Conservation (phyloP, 2,113 vertebrate species). For the Arothron firmamentum region DNA sequence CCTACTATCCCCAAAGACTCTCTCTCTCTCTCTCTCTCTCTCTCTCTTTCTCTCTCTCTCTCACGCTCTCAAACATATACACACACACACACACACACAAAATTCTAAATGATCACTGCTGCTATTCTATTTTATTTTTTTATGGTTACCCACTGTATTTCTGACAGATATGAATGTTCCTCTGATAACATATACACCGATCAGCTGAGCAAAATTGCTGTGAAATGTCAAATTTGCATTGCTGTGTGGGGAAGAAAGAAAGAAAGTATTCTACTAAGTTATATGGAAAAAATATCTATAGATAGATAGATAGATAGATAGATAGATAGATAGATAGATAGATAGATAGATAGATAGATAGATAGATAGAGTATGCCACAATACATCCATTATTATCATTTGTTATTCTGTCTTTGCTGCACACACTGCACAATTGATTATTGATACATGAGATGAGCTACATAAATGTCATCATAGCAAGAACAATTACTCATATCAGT, state of each 20-base stretch:
- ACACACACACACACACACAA: too few species aligned
- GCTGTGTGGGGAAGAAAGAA: not conserved
- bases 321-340: slow-evolving; percentile 6
- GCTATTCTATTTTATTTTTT: too few species aligned
- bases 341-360: not conserved
- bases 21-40: slow-evolving; percentile 8
- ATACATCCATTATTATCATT: slow-evolving; percentile 4
- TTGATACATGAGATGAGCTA: slow-evolving; percentile 25
- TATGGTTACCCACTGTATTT: too few species aligned
- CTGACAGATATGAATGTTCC: too few species aligned
- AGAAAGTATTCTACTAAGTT: slow-evolving; percentile 7
- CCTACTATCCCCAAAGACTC: slow-evolving; percentile 40
- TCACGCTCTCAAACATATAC: not conserved
- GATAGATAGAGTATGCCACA: not conserved
- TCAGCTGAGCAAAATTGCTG: too few species aligned
- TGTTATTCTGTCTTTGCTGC: slow-evolving; percentile 4
- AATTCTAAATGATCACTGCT: not conserved
- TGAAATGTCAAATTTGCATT: slow-evolving; percentile 55
- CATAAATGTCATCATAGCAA: slow-evolving; percentile 31
- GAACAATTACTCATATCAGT: slow-evolving; percentile 42
- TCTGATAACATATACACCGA: too few species aligned
- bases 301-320: not conserved
- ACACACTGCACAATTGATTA: slow-evolving; percentile 25
- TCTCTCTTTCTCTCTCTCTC: slow-evolving; percentile 14
- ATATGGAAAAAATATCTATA: not conserved